Conservation (phyloP, 2,113 vertebrate species). For the Bos javanicus region DNA sequence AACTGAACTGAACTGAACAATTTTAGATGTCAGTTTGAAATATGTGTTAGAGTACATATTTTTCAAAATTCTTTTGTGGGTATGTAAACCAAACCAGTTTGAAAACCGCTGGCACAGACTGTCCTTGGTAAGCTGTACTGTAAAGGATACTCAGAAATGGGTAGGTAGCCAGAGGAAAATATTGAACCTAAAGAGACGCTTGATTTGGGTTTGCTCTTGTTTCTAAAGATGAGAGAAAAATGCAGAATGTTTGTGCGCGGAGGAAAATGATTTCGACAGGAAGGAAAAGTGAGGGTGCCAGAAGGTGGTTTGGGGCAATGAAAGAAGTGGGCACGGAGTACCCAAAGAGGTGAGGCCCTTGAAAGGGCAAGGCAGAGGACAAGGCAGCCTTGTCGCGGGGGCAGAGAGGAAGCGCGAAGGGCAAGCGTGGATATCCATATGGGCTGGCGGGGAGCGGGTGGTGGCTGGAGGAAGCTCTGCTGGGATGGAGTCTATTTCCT, state of each 20-base stretch:
- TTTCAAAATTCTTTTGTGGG: background rate
- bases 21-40: background rate
- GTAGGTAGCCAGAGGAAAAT: background rate
- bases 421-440: rapidly evolving
- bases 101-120: background rate
- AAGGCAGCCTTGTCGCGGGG: background rate
- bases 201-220: background rate
- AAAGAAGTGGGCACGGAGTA: background rate
- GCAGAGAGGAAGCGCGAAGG: background rate
- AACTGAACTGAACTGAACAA: background rate
- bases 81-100: background rate
- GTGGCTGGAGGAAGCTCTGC: background rate
- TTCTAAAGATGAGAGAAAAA: background rate
- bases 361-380: too few relatives aligned
- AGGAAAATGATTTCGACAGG: background rate
- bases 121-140: background rate
- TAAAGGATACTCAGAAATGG: background rate
- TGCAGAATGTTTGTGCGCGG: background rate
- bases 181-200: background rate
- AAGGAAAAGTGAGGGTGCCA: background rate
- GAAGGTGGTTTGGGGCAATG: background rate
- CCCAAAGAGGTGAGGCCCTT: background rate
- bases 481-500: background rate
- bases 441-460: rapidly evolving
- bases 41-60: background rate